Percentiles rank a stretch among this genome's conserved stretches.
These are phyloP conservation scores for Bathynomus jamesi DNA, from an alignment of 1,140 invertebrate genomes.

Conservation along the genomic window DNA sequence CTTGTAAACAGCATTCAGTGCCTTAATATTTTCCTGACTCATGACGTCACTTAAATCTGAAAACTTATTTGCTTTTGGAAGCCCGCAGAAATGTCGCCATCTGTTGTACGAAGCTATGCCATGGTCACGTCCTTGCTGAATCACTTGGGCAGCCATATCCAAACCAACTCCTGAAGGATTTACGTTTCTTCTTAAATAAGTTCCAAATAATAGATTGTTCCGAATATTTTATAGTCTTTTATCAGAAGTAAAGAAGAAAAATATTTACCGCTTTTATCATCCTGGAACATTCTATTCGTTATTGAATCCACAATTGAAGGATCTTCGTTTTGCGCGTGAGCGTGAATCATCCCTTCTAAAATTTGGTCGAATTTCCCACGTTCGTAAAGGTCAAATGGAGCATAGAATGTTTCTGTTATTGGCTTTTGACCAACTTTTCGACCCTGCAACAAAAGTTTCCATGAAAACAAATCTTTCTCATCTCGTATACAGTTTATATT, in stretches of 20 bases:
- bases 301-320: constrained; percentile 49
- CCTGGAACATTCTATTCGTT: constrained; percentile 48
- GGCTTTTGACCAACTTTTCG: constrained; percentile 46
- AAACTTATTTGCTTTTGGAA: constrained; percentile 59
- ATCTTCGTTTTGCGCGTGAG: constrained; percentile 48
- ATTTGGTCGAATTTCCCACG: constrained; percentile 47
- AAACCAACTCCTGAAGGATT: constrained; percentile 49
- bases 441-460: constrained; percentile 31
- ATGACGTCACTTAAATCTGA: constrained; percentile 55
- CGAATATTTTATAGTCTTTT: background rate
- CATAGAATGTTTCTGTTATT: constrained; percentile 51
- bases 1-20: constrained; percentile 58
- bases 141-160: constrained; percentile 76
- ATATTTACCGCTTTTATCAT: constrained; percentile 27
- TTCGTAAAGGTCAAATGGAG: constrained; percentile 51
- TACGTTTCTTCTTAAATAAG: background rate
- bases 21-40: constrained; percentile 48
- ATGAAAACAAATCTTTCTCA: too few relatives aligned
- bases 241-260: background rate
- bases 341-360: constrained; percentile 46
- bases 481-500: too few relatives aligned
- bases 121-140: constrained; percentile 81
- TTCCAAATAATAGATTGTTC: background rate
- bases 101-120: constrained; percentile 72
- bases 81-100: constrained; percentile 66